Percentiles rank a stretch among this genome's conserved stretches.
These are phyloP conservation scores for Danio aesculapii DNA, from an alignment of 2,797 vertebrate species.

Conservation along the genomic window DNA sequence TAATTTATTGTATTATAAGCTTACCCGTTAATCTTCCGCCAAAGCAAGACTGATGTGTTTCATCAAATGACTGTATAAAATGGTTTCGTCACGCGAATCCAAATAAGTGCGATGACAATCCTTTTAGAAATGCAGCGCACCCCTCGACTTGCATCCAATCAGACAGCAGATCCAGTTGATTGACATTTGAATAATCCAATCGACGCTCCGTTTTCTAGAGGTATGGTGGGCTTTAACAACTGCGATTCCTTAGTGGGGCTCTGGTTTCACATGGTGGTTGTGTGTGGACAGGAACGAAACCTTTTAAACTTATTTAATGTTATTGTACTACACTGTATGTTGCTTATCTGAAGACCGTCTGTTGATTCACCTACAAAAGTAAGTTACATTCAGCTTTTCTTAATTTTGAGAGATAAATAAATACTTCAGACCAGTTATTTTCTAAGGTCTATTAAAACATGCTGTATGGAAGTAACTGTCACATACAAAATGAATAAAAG, in stretches of 20 bases:
- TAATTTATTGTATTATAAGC: neutral
- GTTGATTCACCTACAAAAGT: neutral
- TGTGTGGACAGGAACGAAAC: neutral
- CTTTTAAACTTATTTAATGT: neutral
- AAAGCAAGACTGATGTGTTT: neutral
- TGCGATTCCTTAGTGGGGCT: neutral
- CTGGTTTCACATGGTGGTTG: neutral
- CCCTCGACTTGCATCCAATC: slow-evolving; percentile 13
- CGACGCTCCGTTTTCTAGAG: neutral
- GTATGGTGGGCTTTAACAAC: neutral
- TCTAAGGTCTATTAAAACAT: neutral
- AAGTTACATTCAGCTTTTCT: slow-evolving; percentile 17
- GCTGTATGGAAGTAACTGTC: neutral
- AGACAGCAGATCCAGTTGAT: neutral
- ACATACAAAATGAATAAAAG: too few species aligned
- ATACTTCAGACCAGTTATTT: neutral
- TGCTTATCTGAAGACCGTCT: neutral
- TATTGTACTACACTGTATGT: neutral
- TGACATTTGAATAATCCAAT: slow-evolving; percentile 28
- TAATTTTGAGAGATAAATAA: neutral
- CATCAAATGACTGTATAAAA: too few species aligned
- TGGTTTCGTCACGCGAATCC: neutral
- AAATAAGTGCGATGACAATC: neutral
- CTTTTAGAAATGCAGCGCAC: neutral
- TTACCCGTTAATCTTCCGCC: neutral